phyloP scores from a whole-genome alignment of 2,888 invertebrate genomes.

The Drosophila differens region DNA sequence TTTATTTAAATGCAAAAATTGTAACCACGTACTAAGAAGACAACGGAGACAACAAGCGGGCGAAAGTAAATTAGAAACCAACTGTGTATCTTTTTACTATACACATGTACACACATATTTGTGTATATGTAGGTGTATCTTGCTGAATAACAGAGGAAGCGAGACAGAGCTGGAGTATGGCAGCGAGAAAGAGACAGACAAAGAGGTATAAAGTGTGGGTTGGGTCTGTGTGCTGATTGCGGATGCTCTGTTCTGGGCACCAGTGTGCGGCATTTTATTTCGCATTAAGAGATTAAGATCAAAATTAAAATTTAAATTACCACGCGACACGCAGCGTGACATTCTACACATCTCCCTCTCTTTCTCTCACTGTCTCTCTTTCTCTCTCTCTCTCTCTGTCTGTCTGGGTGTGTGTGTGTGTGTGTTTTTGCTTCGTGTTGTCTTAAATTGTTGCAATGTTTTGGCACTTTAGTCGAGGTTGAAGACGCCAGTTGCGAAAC shows the following conservation, averaged over 20 bases:
- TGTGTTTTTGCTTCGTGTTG: constrained; percentile 8
- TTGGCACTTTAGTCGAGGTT: constrained; percentile 43
- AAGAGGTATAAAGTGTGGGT: not conserved
- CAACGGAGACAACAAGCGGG: constrained; percentile 18
- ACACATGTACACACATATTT: not conserved
- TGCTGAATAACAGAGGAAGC: not conserved
- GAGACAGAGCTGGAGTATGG: not conserved
- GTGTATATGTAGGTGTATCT: not conserved
- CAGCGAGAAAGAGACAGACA: not conserved
- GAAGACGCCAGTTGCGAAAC: constrained; percentile 36
- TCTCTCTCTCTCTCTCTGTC: not conserved
- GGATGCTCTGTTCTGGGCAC: constrained; percentile 68
- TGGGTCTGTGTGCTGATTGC: constrained; percentile 35
- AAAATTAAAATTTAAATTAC: constrained; percentile 85
- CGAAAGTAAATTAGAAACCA: constrained; percentile 70
- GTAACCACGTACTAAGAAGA: constrained; percentile 12
- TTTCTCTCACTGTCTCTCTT: not conserved
- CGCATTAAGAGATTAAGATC: constrained; percentile 86
- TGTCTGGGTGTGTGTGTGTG: not conserved
- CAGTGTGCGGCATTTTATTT: constrained; percentile 85
- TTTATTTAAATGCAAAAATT: constrained; percentile 16
- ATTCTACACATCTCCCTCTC: not conserved
- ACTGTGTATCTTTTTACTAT: constrained; percentile 39
- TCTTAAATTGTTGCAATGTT: constrained; percentile 67
- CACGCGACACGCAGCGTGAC: constrained; percentile 69